Evolutionary conservation across 2,888 invertebrate genomes (phyloP), one percentile per base, ranked within the genome.

Genomic region (Eumerus sabulonum): DNA sequence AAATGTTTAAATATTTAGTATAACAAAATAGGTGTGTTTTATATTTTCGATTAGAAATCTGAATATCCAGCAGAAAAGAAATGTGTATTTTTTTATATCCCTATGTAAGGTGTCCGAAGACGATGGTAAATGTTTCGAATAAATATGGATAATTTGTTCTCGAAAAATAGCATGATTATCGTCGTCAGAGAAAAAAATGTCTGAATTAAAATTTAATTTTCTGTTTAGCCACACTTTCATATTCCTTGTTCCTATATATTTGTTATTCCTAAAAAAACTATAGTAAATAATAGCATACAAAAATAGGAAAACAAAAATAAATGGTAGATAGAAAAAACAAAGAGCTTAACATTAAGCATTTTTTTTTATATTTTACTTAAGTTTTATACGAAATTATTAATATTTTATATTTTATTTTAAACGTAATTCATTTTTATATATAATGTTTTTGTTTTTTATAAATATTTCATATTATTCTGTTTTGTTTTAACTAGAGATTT

Each of bases 351-450:
- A 48, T 45, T 51, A 19, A 53, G 7, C 47, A 62, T 59, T 53
- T 47, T 53, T 84, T 86, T 77, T 76, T 77, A 85, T 84, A 84
- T 83, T 84, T 84, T 83, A 85, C 85, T 85, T 82, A 84, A 82
- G 76, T 71, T 83, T 82, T 82, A 63, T 79, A 59, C 76, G 71
- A 81, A 27, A 27, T 27, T 4, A 27, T 27, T n/a, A n/a, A n/a
- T n/a, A n/a, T 27, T 27, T 27, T 27, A 4, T 27, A 27, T 27
- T 2, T 27, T 27, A 27, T 27, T 27, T 27, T 27, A 27, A 27
- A 77, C 73, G 77, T 83, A 63, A 82, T 79, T 82, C 82, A 82
- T 82, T 79, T 82, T 81, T 82, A 11, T 74, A 63, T 63, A 14
- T 63, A 59, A 54, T 70, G 3, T 59, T 68, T 76, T 63, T 67